Base-by-base conservation (phyloP, 2,113 vertebrate species). In the Ahaetulla prasina region DNA sequence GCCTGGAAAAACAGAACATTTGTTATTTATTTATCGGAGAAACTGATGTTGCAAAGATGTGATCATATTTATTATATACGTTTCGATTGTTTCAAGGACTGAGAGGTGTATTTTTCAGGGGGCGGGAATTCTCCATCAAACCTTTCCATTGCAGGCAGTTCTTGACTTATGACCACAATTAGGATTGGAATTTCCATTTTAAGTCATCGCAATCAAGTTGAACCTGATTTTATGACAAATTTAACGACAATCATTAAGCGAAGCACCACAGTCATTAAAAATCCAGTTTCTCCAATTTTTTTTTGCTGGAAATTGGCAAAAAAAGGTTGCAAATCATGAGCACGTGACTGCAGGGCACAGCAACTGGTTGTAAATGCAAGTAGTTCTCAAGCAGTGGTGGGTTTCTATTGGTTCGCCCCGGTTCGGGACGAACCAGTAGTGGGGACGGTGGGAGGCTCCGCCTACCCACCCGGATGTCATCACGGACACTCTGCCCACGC, bases 11-110 rank as follows among this genome's bases (percentile, higher is more conserved):
- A 95, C 8, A 55, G 18, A 74, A 25, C 3, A 80, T 8, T n/a
- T n/a, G 63, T n/a, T n/a, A n/a, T 68, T 68, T 68, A 68, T 68
- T 68, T 68, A n/a, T 68, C 45, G 30, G 90, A 88, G 52, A 91
- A 89, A 57, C 89, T 45, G 30, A 45, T 23, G 35, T 30, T n/a
- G 94, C 94, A 91, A 90, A 91, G 91, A 92, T 7, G 43, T 20
- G 35, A 95, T 88, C 1, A 74, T 87, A 89, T 90, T 94, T 90
- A 35, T 93, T 94, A 92, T 35, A 93, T 50, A 8, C 30, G 30
- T 3, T 39, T 91, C 80, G 92, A 92, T 93, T 92, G 89, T 93
- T 92, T 95, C 25, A 85, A 85, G 90, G 60, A 96, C 55, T 27
- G 39, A 94, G 27, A 95, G 89, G 60, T 11, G 35, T 25, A 85